These are phyloP conservation scores for Hyles euphorbiae DNA, from an alignment of 1,140 invertebrate genomes.

Conservation along the genomic window DNA sequence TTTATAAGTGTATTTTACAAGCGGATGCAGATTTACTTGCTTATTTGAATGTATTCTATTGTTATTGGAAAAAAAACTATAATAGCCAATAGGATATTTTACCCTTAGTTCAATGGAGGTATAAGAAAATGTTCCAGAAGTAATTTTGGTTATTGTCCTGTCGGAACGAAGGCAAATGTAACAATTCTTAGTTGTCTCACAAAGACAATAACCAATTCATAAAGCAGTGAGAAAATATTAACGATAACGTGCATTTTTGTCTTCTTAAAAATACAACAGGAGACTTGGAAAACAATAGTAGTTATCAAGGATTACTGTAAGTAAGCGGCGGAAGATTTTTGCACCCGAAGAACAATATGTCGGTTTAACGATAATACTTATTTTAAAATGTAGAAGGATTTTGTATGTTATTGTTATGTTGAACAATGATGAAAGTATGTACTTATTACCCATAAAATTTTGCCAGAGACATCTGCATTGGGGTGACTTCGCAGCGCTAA, in stretches of 20 bases:
- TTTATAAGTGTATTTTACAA: too few species aligned
- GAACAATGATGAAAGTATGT: too few species aligned
- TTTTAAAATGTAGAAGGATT: too few species aligned
- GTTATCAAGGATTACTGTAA: slow-evolving; percentile 3
- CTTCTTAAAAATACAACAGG: slow-evolving; percentile 3
- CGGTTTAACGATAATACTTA: too few species aligned
- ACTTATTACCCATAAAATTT: too few species aligned
- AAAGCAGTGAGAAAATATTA: slow-evolving; percentile 7
- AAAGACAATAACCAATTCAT: slow-evolving; percentile 10
- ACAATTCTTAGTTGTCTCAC: slow-evolving; percentile 5
- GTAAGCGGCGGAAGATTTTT: background rate
- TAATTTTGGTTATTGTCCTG: slow-evolving; percentile 3
- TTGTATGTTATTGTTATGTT: too few species aligned
- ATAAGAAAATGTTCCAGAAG: background rate
- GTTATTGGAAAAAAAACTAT: too few species aligned
- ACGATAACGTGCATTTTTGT: slow-evolving; percentile 8
- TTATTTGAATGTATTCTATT: too few species aligned
- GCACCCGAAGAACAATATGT: too few species aligned
- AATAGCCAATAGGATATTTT: too few species aligned
- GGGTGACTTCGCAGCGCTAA: slow-evolving; percentile 18
- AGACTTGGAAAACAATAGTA: slow-evolving; percentile 3
- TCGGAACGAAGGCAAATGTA: slow-evolving; percentile 6
- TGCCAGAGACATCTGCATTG: background rate
- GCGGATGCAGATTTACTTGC: too few species aligned
- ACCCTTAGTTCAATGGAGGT: too few species aligned